Base-by-base conservation (phyloP, 2,888 invertebrate species). In the Drosophila nr. medialis region DNA sequence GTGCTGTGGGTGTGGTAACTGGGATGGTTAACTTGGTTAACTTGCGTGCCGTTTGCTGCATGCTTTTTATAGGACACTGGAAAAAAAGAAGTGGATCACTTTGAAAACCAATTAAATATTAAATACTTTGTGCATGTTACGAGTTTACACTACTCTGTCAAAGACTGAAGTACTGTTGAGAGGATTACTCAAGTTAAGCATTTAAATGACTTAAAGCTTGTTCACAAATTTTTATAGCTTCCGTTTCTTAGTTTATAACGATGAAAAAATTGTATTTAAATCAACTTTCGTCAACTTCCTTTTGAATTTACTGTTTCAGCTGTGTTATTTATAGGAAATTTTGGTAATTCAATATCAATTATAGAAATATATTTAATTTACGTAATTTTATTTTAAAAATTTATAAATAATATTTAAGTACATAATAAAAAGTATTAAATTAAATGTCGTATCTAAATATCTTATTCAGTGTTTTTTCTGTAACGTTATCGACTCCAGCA, bases 41-140 rank as follows among this genome's bases (percentile, higher is more conserved):
- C 71, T 83, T 81, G 81, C 77, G 77, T 83, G 81, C 70, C 51
- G 77, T 72, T 83, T 67, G 77, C 71, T 80, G 75, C 72, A 71
- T 74, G 83, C 48, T 64, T 72, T 83, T 84, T 77, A 81, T 83
- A 59, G 71, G 74, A 64, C 84, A 89, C 89, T 77, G 68, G 62
- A 72, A 77, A 34, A 80, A 80, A 64, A 75, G 69, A 42, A 75
- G 67, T 74, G 55, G 72, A 70, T 58, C 80, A 58, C 59, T 63
- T 71, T 65, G 63, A 72, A 76, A 80, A 72, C 29, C 80, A 77
- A 80, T 80, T 77, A 77, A 79, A 75, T 64, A 67, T 80, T 58
- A 64, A 71, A 75, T 64, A 75, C 69, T 55, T 62, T 64, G 38
- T 40, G 54, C 34, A 51, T 54, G 54, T 64, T 64, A 64, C 58